Conservation (phyloP, 1,140 invertebrate genomes). For the Vanessa tameamea region DNA sequence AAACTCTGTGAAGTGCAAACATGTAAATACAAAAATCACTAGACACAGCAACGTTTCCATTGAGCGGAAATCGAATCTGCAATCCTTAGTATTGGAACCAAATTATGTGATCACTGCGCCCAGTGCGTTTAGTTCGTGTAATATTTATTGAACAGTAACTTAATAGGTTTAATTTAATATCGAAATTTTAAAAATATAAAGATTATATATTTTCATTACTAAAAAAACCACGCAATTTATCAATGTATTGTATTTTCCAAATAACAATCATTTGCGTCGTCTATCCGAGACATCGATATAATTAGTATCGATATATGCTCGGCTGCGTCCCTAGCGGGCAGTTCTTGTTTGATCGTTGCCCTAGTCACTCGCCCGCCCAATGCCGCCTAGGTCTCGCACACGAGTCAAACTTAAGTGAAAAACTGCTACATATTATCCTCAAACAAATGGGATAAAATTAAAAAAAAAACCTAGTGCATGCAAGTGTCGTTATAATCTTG, state of each 20-base stretch:
- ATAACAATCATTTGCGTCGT: conserved; percentile 14
- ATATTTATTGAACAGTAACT: no score
- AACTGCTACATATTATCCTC: conserved; percentile 5
- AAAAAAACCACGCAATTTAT: neutral
- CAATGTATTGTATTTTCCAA: conserved; percentile 2
- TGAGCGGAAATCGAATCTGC: no score
- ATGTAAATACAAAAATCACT: no score
- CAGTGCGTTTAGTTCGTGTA: no score
- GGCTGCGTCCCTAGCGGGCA: conserved; percentile 26
- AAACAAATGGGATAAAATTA: conserved; percentile 45
- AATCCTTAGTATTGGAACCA: no score
- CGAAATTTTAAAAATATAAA: neutral
- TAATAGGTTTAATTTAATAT: no score
- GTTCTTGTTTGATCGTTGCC: conserved; percentile 22
- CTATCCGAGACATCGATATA: conserved; percentile 23
- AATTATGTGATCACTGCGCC: no score
- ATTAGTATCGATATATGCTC: conserved; percentile 25
- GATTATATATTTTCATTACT: neutral
- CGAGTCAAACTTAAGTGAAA: conserved; percentile 54
- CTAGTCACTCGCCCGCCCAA: conserved; percentile 36
- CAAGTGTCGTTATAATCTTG: conserved; percentile 10
- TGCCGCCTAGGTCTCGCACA: conserved; percentile 43
- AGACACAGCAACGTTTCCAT: no score
- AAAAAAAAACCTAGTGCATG: neutral
- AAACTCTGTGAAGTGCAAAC: no score